These are phyloP conservation scores for Thunnus albacares DNA, from an alignment of 2,797 vertebrate genomes.

Conservation along the genomic window DNA sequence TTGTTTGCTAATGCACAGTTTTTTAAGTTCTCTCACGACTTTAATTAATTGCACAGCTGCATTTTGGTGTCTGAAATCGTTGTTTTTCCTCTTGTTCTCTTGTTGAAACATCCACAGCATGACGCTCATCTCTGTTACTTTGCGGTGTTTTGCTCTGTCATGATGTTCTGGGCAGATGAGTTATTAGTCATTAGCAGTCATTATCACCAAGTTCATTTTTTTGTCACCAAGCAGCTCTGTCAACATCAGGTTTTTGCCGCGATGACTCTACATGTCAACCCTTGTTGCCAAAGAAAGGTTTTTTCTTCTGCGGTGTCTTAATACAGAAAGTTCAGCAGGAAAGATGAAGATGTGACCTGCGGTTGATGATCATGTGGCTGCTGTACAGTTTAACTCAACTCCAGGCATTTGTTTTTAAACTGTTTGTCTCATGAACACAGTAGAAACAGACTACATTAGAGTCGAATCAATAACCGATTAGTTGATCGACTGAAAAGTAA, in stretches of 20 bases:
- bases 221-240: background rate
- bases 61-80: background rate
- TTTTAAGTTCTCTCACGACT: fast-evolving
- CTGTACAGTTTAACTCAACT: no score
- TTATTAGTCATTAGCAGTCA: background rate
- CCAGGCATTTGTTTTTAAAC: background rate
- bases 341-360: background rate
- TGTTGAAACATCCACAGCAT: background rate
- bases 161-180: background rate
- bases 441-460: no score
- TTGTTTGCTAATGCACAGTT: no score
- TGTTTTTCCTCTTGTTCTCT: background rate
- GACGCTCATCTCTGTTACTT: background rate
- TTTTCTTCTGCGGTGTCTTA: background rate
- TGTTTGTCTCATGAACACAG: background rate
- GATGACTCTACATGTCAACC: background rate
- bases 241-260: background rate
- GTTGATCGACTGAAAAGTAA: background rate
- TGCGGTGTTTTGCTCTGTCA: slow-evolving; percentile 13
- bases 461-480: no score
- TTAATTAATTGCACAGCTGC: background rate
- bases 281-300: background rate
- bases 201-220: slow-evolving; percentile 7
- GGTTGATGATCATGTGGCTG: no score
- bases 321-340: background rate